A percentile compares a stretch with the other conserved stretches of the same genome.
These are phyloP conservation scores for Tringa solitaria DNA, from an alignment of 2,113 vertebrate genomes.

Conservation along the genomic window DNA sequence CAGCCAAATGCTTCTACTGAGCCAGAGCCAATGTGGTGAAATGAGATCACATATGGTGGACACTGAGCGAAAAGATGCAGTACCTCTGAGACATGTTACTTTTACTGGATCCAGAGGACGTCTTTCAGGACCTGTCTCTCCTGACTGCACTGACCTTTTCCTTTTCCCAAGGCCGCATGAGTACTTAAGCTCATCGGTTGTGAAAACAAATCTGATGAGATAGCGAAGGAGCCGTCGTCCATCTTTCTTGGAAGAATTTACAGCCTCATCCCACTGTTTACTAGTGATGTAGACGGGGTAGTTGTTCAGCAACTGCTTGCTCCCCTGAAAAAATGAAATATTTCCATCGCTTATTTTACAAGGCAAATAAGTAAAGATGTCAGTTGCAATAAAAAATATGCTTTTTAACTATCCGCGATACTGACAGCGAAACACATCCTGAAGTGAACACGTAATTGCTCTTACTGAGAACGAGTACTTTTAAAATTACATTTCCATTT, in stretches of 20 bases:
- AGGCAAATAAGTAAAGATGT: constrained; percentile 26
- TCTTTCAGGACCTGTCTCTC: constrained; percentile 94
- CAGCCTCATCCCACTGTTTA: constrained; percentile 99
- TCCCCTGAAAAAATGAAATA: constrained; percentile 82
- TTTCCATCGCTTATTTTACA: constrained; percentile 47
- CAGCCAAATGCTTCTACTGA: constrained; percentile 65
- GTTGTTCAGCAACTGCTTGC: constrained; percentile 97
- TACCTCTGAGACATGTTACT: constrained; percentile 99
- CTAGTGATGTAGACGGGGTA: constrained; percentile 99
- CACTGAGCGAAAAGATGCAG: constrained; percentile 81
- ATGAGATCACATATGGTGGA: constrained; percentile 79
- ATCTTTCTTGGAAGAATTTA: constrained; percentile 98
- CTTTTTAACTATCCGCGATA: constrained; percentile 3
- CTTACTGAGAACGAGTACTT: constrained; percentile 56
- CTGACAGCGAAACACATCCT: constrained; percentile 42
- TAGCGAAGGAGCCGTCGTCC: constrained; percentile 94
- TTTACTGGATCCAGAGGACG: constrained; percentile 98
- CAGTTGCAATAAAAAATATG: constrained; percentile 42
- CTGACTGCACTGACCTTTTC: constrained; percentile 97
- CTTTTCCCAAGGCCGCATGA: constrained; percentile 99
- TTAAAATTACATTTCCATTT: constrained; percentile 74
- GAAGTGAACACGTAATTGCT: constrained; percentile 51
- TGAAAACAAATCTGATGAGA: constrained; percentile 98
- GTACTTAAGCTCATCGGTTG: constrained; percentile 99
- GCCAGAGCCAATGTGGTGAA: constrained; percentile 81